A percentile compares a stretch with the other conserved stretches of the same genome.
Conservation (phyloP, 2,113 vertebrate species). For the Erythrolamprus reginae region DNA sequence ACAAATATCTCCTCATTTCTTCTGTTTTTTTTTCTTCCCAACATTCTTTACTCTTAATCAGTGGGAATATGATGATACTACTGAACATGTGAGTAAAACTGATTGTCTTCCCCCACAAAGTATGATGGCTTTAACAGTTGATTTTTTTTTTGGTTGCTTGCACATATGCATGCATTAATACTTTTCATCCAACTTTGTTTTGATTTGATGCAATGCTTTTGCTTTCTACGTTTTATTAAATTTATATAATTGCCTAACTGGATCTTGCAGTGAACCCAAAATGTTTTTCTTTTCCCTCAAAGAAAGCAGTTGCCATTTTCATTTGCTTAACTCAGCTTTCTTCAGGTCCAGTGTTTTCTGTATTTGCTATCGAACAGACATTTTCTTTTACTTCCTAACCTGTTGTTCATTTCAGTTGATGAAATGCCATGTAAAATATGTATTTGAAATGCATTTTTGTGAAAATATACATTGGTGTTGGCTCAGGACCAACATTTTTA, state of each 20-base stretch:
- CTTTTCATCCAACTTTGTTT: constrained; percentile 15
- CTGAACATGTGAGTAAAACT: constrained; percentile 95
- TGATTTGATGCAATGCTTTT: constrained; percentile 51
- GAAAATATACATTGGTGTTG: neutral
- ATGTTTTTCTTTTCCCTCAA: constrained; percentile 14
- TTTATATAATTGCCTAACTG: constrained; percentile 45
- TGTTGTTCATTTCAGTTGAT: neutral
- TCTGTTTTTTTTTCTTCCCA: constrained; percentile 71
- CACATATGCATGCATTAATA: constrained; percentile 69
- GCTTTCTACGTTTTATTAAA: constrained; percentile 9
- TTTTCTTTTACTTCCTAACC: neutral
- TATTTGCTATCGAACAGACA: neutral
- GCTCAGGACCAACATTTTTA: neutral
- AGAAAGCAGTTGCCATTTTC: neutral
- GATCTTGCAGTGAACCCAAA: constrained; percentile 19
- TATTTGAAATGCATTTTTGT: neutral
- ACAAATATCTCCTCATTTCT: constrained; percentile 65
- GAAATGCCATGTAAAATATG: neutral
- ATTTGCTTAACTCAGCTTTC: neutral
- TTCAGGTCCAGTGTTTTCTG: neutral
- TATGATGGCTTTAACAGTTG: constrained; percentile 26
- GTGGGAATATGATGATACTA: constrained; percentile 99
- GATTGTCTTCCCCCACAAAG: constrained; percentile 23
- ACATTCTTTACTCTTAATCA: constrained; percentile 76
- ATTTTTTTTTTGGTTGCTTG: constrained; percentile 31